Conservation (phyloP, 2,113 vertebrate genomes). For the Tragelaphus strepsiceros region DNA sequence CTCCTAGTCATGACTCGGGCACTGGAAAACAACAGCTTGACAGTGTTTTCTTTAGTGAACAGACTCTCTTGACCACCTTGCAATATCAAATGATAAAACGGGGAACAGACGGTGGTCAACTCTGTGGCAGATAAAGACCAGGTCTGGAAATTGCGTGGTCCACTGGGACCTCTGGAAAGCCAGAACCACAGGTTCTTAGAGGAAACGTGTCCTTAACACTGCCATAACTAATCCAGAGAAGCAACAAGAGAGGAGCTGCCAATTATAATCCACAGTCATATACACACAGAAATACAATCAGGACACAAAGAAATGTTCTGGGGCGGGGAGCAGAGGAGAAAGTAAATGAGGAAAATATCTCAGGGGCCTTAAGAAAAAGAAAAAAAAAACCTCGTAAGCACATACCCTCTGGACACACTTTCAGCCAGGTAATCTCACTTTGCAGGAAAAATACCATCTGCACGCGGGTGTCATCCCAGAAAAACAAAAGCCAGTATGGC, state of each 20-base stretch:
- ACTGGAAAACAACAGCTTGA: neutral
- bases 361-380: constrained; percentile 50
- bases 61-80: neutral
- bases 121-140: neutral
- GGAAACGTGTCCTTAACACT: neutral
- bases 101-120: neutral
- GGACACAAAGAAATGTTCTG: neutral
- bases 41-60: neutral
- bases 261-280: neutral
- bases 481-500: neutral
- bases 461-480: neutral
- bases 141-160: neutral
- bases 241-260: neutral
- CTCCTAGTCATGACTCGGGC: neutral
- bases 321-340: neutral
- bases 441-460: constrained; percentile 6
- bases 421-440: constrained; percentile 10
- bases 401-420: constrained; percentile 28
- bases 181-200: neutral
- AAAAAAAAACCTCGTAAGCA: constrained; percentile 51
- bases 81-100: neutral
- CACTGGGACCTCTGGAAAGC: neutral
- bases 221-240: neutral
- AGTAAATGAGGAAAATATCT: neutral
- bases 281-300: neutral